Base-by-base conservation (phyloP, 2,797 vertebrate genomes). In the Cyclura pinguis region DNA sequence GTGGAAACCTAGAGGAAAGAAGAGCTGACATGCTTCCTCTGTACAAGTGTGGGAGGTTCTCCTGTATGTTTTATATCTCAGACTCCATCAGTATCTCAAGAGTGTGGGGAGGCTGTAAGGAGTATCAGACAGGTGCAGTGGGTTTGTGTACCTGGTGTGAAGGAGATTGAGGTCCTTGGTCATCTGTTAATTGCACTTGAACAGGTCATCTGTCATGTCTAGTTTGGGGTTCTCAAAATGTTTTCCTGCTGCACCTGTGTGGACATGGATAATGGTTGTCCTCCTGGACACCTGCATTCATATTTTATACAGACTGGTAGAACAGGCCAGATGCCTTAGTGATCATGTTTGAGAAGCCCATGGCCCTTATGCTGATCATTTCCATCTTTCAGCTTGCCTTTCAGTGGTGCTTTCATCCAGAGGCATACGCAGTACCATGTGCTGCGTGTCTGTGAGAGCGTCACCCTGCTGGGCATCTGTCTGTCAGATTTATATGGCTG, bases 1-100 rank as follows among this genome's bases (percentile, higher is more conserved):
- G 0, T 12, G 82, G 50, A 52, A 73, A 57, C 72, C 87, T 38
- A 0, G 0, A 52, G 0, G 0, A 64, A 0, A 2, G 38, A 0
- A 0, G 0, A 0, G 82, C 55, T 35, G 74, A 22, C 10, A 85
- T 0, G 0, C 6, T 24, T 1, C 88, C 84, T 90, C 69, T 81
- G 59, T 50, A n/a, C 24, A 55, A 22, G 8, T 13, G 32, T 55
- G 35, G 12, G 50, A 72, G 24, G n/a, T 24, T 64, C 27, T 16
- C 29, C 1, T n/a, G 32, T 14, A 1, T 81, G 47, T 27, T 32
- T 62, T 62, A 62, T 6, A 4, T 20, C 2, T 4, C 22, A 35
- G 35, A 10, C 35, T 29, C 59, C 2, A 67, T 22, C 32, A 32
- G 27, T 14, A 35, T 32, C 9, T n/a, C 6, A 32, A 55, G 22